Percentiles rank a stretch among this genome's conserved stretches.
These are phyloP conservation scores for Sminthurinus aureus DNA, from an alignment of 2,888 invertebrate genomes.

Conservation along the genomic window DNA sequence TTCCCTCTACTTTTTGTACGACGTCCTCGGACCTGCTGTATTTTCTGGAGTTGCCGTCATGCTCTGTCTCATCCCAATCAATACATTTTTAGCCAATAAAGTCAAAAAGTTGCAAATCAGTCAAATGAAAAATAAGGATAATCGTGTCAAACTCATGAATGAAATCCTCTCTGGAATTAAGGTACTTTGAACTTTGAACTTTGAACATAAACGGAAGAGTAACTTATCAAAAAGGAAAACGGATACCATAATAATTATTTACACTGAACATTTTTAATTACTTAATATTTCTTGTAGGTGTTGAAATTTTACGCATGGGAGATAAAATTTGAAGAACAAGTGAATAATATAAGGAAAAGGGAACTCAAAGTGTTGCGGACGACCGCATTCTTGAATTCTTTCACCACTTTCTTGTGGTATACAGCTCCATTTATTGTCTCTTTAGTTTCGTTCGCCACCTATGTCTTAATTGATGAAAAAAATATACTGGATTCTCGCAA, in stretches of 20 bases:
- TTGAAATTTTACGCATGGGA: conserved; percentile 60
- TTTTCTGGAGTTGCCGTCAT: conserved; percentile 93
- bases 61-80: conserved; percentile 90
- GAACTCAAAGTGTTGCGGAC: conserved; percentile 88
- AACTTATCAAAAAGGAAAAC: too few relatives aligned
- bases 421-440: conserved; percentile 66
- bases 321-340: conserved; percentile 62
- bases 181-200: too few relatives aligned
- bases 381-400: conserved; percentile 81
- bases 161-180: conserved; percentile 93
- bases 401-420: conserved; percentile 65
- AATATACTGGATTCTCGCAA: conserved; percentile 80
- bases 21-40: conserved; percentile 81
- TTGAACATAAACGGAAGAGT: too few relatives aligned
- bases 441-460: conserved; percentile 79
- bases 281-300: conserved; percentile 57
- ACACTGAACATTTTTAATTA: not conserved
- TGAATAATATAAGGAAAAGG: conserved; percentile 83
- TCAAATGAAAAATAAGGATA: conserved; percentile 94
- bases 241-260: not conserved
- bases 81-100: conserved; percentile 82
- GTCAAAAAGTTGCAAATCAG: conserved; percentile 81
- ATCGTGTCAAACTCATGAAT: conserved; percentile 91
- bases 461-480: conserved; percentile 73
- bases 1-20: conserved; percentile 85